phyloP scores from a whole-genome alignment of 2,797 vertebrate genomes.

The Poecilia wingei region DNA sequence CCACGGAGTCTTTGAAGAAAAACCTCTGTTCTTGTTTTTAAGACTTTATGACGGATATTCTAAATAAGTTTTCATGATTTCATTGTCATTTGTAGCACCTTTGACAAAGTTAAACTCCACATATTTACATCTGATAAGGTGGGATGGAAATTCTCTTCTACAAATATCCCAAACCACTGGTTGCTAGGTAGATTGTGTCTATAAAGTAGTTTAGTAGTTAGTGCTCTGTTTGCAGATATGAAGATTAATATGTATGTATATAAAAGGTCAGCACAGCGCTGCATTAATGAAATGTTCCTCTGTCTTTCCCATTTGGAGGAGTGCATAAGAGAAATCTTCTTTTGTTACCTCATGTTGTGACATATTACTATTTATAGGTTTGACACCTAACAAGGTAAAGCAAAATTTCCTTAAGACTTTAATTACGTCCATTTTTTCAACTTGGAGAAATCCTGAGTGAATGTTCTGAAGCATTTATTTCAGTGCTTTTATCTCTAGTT shows the following conservation, averaged over 20 bases:
- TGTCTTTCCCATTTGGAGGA: background rate
- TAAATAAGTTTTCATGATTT: too few relatives aligned
- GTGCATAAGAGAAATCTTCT: background rate
- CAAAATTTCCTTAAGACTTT: background rate
- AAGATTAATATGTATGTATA: background rate
- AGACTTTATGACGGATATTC: too few relatives aligned
- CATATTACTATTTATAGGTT: background rate
- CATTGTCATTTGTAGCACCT: too few relatives aligned
- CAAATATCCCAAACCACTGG: background rate
- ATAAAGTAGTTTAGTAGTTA: background rate
- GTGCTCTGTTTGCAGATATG: background rate
- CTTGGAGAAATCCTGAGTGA: background rate
- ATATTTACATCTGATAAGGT: background rate
- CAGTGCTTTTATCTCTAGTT: background rate
- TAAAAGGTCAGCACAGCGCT: background rate
- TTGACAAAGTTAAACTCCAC: background rate
- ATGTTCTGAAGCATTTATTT: background rate
- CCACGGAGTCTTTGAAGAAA: too few relatives aligned
- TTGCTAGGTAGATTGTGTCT: background rate
- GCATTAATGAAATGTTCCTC: background rate
- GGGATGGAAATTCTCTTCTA: background rate
- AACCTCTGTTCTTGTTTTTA: too few relatives aligned
- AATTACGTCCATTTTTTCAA: background rate
- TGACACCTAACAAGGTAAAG: background rate
- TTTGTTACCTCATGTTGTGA: background rate